Evolutionary conservation across 2,888 invertebrate genomes (phyloP), one percentile per base, ranked within the genome.

Genomic region (Drosophila emarginata): DNA sequence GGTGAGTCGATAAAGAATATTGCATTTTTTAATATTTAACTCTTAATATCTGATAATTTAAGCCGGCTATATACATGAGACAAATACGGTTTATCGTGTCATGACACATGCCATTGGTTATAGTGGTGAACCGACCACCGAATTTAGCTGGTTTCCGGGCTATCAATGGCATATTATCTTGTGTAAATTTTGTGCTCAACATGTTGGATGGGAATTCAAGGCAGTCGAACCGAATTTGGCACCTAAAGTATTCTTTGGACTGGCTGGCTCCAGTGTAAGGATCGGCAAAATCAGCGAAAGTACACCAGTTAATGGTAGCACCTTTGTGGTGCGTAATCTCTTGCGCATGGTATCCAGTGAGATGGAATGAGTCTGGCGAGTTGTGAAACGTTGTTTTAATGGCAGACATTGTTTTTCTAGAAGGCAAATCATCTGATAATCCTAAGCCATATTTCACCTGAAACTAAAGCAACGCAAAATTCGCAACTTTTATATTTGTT

Each of bases 71-170:
- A 95, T 97, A 58, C 96, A 96, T 87, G 97, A 97, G 90, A 96
- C 96, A 4, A 93, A 97, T 50, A 97, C 97, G 0, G 93, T 95
- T 0, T 92, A 93, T 69, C 92, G 92, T 61, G 93, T 94, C 0
- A 71, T 90, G 56, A 90, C 92, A 18, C 93, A 94, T 72, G 91
- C 93, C 15, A 86, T 91, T 40, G 91, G 94, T 14, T 91, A 93
- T 32, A 90, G 88, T 53, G 92, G 92, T 0, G 92, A 93, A 54
- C 93, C 95, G 1, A 95, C 95, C 1, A 94, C 94, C n/a, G 94
- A 95, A 78, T 95, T 95, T 87, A 95, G 95, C 74, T 97, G 97
- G 97, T 97, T 97, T 91, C 96, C 97, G 5, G 96, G 96, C 26
- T 97, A 96, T 89, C 94, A 95, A 4, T 97, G 97, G 97, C 95